Conservation (phyloP, 2,113 vertebrate species). For the Myotis brandtii region DNA sequence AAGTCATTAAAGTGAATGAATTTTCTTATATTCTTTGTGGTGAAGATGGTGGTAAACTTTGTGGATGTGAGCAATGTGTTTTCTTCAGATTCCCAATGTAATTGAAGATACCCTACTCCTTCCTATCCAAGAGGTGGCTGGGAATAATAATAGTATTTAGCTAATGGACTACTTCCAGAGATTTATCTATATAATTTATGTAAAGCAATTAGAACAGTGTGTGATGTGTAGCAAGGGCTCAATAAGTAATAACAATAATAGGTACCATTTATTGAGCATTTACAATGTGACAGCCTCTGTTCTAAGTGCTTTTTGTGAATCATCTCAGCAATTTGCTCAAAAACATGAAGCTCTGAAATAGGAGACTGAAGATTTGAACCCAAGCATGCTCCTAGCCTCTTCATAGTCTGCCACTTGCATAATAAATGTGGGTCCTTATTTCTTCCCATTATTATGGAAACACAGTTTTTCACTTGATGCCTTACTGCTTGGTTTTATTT, state of each 20-base stretch:
- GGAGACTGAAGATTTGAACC: background rate
- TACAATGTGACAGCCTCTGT: background rate
- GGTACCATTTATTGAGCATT: background rate
- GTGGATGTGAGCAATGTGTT: background rate
- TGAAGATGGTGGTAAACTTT: background rate
- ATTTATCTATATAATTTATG: background rate
- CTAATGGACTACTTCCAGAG: background rate
- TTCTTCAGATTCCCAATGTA: background rate
- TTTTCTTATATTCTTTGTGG: background rate
- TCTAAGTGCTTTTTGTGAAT: background rate
- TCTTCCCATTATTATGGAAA: background rate
- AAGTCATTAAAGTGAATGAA: background rate
- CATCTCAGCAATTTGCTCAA: background rate
- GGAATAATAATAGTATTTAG: background rate
- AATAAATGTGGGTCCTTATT: background rate
- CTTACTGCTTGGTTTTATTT: background rate
- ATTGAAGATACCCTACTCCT: background rate
- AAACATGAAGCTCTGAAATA: background rate
- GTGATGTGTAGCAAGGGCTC: background rate
- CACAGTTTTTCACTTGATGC: background rate
- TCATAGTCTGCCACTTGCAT: background rate
- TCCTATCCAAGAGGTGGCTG: background rate
- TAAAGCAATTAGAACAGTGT: background rate
- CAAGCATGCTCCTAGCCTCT: background rate
- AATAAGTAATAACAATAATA: background rate